Percentiles rank a stretch among this genome's conserved stretches.
These are phyloP conservation scores for Eupithecia centaureata DNA, from an alignment of 2,888 invertebrate species.

Conservation along the genomic window DNA sequence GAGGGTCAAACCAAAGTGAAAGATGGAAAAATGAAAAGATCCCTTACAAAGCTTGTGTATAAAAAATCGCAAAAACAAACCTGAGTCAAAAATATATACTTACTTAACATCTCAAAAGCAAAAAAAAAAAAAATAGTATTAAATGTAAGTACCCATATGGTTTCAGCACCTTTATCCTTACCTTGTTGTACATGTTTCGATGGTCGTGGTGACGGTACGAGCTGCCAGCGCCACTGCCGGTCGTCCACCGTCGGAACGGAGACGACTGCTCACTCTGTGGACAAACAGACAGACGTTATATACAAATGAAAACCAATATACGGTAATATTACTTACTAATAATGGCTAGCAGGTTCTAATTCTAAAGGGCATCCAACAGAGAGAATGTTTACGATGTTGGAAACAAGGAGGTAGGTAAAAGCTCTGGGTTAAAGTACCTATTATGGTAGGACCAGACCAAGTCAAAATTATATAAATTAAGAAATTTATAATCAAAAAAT, in stretches of 20 bases:
- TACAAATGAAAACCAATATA: not conserved
- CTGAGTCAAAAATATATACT: too few relatives aligned
- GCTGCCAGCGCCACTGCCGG: conserved; percentile 80
- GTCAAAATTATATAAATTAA: too few relatives aligned
- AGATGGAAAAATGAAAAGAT: not conserved
- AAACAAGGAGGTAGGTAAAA: not conserved
- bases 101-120: too few relatives aligned
- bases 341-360: not conserved
- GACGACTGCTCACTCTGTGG: conserved; percentile 86
- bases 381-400: not conserved
- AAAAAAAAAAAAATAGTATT: too few relatives aligned
- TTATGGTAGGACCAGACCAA: too few relatives aligned
- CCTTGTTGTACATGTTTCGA: conserved; percentile 83
- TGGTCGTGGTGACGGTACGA: conserved; percentile 82
- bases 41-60: not conserved
- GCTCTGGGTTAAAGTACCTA: too few relatives aligned
- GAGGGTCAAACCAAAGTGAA: not conserved
- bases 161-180: too few relatives aligned
- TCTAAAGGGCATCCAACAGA: not conserved
- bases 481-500: too few relatives aligned
- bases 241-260: conserved; percentile 85
- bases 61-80: too few relatives aligned
- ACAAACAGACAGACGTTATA: conserved; percentile 43
- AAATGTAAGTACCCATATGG: too few relatives aligned
- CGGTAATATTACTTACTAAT: not conserved